Percentiles rank a stretch among this genome's conserved stretches.
Conservation (phyloP, 2,113 vertebrate genomes). For the Elachura formosa region DNA sequence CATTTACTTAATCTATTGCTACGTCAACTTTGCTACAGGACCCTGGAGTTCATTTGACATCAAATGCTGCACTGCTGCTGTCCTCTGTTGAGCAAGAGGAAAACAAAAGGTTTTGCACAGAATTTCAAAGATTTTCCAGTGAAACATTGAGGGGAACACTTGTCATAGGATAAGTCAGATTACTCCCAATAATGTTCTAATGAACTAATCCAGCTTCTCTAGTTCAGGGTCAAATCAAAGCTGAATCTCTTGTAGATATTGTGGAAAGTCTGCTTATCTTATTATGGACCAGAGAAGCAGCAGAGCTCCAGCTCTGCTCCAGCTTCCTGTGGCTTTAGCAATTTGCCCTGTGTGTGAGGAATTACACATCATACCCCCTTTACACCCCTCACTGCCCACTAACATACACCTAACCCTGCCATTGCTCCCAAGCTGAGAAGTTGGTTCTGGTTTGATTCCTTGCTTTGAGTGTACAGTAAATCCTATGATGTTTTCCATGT, state of each 20-base stretch:
- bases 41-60: neutral
- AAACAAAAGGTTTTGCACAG: neutral
- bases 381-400: neutral
- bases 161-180: neutral
- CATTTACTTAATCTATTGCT: fast-evolving
- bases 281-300: neutral
- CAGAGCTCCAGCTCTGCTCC: neutral
- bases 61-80: neutral
- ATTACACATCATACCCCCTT: neutral
- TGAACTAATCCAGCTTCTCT: neutral
- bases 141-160: neutral
- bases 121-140: neutral
- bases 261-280: neutral
- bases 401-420: neutral
- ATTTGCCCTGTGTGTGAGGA: neutral
- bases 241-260: neutral
- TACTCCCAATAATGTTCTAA: neutral
- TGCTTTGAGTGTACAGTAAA: neutral
- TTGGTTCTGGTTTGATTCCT: neutral
- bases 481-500: neutral
- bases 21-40: neutral
- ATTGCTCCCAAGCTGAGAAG: neutral
- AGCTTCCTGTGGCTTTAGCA: neutral
- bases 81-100: neutral
- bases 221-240: neutral